Percentiles rank a stretch among this genome's conserved stretches.
Evolutionary conservation across 1,140 invertebrate species (phyloP).

Genomic region (Euschistus heros): DNA sequence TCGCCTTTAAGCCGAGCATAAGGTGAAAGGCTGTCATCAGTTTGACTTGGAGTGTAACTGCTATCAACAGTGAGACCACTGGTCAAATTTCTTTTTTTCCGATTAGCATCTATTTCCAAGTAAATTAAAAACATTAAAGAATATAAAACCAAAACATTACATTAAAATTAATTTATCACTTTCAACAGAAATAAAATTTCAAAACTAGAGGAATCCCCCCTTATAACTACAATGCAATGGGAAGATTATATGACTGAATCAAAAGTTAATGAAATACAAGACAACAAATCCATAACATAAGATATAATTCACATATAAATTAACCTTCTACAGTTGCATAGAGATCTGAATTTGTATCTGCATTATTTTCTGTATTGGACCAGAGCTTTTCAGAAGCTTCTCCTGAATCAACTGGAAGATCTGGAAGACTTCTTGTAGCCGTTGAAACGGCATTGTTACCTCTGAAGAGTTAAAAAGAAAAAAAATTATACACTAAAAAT

Average conservation of each 20-base stretch:
- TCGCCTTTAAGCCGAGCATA: slow-evolving; percentile 33
- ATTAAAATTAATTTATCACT: no score
- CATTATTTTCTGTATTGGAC: slow-evolving; percentile 28
- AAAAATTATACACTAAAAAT: slow-evolving; percentile 6
- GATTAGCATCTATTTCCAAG: not conserved
- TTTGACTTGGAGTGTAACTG: slow-evolving; percentile 28
- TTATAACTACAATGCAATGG: no score
- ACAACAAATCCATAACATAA: no score
- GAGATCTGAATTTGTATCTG: slow-evolving; percentile 34
- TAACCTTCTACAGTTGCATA: slow-evolving; percentile 37
- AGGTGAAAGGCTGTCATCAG: slow-evolving; percentile 31
- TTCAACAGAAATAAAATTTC: no score
- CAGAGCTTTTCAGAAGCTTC: slow-evolving; percentile 25
- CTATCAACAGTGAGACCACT: slow-evolving; percentile 26
- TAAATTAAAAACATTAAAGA: no score
- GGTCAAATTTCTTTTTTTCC: slow-evolving; percentile 21
- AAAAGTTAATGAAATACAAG: no score
- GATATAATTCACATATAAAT: not conserved
- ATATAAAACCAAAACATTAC: no score
- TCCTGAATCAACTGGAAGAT: slow-evolving; percentile 32
- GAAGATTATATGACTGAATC: no score
- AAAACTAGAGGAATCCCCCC: no score
- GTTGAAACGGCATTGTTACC: slow-evolving; percentile 27
- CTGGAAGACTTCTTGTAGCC: slow-evolving; percentile 34
- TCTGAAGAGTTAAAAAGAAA: not conserved